These are phyloP conservation scores for Hirudo medicinalis DNA, from an alignment of 1,140 invertebrate genomes.

Conservation along the genomic window DNA sequence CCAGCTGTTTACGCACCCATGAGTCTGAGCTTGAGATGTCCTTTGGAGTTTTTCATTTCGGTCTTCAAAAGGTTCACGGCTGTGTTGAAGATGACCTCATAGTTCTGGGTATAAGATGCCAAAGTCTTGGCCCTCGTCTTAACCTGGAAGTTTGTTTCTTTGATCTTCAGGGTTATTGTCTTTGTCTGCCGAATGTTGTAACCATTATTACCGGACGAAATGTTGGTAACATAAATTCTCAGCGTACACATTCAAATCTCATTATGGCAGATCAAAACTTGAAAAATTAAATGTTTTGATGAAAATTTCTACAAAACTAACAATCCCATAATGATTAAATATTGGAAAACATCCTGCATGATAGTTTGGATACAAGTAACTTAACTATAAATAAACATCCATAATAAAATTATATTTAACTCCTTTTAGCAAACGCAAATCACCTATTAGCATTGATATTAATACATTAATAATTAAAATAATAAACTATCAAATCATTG, in stretches of 20 bases:
- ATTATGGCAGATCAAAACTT: no score
- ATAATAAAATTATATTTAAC: no score
- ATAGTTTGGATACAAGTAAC: not conserved
- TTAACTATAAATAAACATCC: no score
- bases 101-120: slow-evolving; percentile 34
- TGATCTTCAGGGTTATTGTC: slow-evolving; percentile 46
- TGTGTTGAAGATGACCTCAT: slow-evolving; percentile 36
- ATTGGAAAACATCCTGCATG: not conserved
- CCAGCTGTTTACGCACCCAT: slow-evolving; percentile 36
- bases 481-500: no score
- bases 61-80: slow-evolving; percentile 39
- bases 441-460: not conserved
- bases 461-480: not conserved
- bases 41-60: slow-evolving; percentile 35
- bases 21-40: slow-evolving; percentile 39
- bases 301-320: slow-evolving; percentile 7
- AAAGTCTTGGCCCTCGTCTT: slow-evolving; percentile 41
- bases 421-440: no score
- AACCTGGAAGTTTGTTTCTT: slow-evolving; percentile 44
- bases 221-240: slow-evolving; percentile 17
- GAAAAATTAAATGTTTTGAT: no score
- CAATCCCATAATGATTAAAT: not conserved
- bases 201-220: slow-evolving; percentile 15
- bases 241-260: not conserved
- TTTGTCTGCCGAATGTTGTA: slow-evolving; percentile 34